phyloP scores from a whole-genome alignment of 2,888 invertebrate genomes.

The Epirrhoe alternata region DNA sequence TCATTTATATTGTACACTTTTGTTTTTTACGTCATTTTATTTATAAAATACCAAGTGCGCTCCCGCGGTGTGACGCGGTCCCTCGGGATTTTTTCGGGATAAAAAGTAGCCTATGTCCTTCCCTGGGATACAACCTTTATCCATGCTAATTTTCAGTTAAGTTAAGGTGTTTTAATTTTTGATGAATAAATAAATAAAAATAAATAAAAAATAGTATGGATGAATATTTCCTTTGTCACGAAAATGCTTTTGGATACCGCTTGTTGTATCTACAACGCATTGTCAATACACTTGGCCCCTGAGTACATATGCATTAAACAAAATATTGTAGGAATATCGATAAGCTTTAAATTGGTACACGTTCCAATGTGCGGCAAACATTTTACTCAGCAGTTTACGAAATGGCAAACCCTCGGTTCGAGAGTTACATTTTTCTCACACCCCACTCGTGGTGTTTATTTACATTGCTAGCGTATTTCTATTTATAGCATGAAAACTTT shows the following conservation, averaged over 20 bases:
- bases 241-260: not conserved
- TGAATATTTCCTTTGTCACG: not conserved
- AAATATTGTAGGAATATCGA: slow-evolving; percentile 9
- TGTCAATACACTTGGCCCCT: not conserved
- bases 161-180: too few relatives aligned
- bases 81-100: too few relatives aligned
- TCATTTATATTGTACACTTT: too few relatives aligned
- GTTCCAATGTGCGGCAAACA: slow-evolving; percentile 53
- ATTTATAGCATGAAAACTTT: not conserved
- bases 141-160: too few relatives aligned
- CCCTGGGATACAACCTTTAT: too few relatives aligned
- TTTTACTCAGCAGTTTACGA: slow-evolving; percentile 54
- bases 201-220: too few relatives aligned
- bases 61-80: too few relatives aligned
- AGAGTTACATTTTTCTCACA: slow-evolving; percentile 46
- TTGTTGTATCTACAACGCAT: not conserved
- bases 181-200: too few relatives aligned
- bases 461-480: slow-evolving; percentile 31
- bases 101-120: too few relatives aligned
- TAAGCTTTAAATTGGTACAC: slow-evolving; percentile 37
- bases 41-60: too few relatives aligned
- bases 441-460: slow-evolving; percentile 41
- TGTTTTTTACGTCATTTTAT: not conserved
- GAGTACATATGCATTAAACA: not conserved
- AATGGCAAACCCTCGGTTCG: slow-evolving; percentile 49